Evolutionary conservation across 2,888 invertebrate species (phyloP).

Genomic region (Tyria jacobaeae): DNA sequence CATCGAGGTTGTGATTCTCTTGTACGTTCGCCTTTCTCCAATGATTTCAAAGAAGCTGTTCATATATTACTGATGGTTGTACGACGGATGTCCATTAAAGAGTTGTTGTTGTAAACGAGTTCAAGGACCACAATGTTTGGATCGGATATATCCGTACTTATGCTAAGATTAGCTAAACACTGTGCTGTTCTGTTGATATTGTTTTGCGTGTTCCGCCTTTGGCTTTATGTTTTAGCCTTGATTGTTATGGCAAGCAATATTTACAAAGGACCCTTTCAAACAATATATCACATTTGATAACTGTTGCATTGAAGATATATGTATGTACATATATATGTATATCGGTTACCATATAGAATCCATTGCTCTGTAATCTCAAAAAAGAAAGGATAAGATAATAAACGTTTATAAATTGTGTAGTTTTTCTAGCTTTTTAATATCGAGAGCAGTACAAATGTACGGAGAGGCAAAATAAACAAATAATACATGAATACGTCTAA

Average conservation of each 20-base stretch:
- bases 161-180: conserved; percentile 25
- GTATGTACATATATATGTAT: background rate
- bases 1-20: conserved; percentile 36
- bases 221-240: background rate
- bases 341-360: background rate
- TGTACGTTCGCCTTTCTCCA: conserved; percentile 44
- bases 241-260: background rate
- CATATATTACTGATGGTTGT: conserved; percentile 51
- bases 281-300: background rate
- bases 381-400: no score
- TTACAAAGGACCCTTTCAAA: no score
- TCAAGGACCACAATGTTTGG: conserved; percentile 58
- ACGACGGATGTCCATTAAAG: conserved; percentile 68
- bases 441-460: background rate
- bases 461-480: background rate
- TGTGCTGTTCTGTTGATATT: conserved; percentile 21
- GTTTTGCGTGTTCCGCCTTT: conserved; percentile 9
- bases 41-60: conserved; percentile 58
- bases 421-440: no score
- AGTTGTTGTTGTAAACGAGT: conserved; percentile 65
- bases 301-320: background rate
- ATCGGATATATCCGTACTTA: conserved; percentile 46
- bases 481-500: background rate
- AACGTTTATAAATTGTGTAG: no score
- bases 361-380: background rate